Base-by-base conservation (phyloP, 2,113 vertebrate genomes). In the Scatophagus argus region DNA sequence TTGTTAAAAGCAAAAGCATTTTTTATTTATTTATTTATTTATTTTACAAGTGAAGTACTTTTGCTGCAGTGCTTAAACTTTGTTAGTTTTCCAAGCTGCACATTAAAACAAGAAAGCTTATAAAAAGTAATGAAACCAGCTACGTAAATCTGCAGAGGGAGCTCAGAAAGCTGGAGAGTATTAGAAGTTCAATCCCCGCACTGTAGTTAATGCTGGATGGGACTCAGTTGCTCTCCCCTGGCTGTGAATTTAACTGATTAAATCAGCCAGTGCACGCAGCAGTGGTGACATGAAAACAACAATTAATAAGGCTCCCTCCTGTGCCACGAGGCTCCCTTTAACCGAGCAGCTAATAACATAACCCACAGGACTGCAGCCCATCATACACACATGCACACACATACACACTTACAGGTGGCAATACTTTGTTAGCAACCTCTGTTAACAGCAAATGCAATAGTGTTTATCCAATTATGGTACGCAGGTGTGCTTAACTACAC, bases 201-300 rank as follows among this genome's bases (percentile, higher is more conserved):
- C 88, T 87, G 89, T 87, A 89, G 89, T 92, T 94, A 94, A 91
- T 92, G 89, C 92, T 90, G 90, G 91, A 89, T 91, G 89, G 90
- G 89, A 89, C 90, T 93, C 84, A 34, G 83, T 89, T 82, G 83
- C 74, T 87, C 83, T 93, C 93, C 91, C 92, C 88, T 86, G 86
- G 88, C 92, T 95, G 88, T 94, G 93, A 95, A 95, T 96, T 95
- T 94, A 95, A 93, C 93, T 95, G 95, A 95, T 97, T 96, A 97
- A 96, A 95, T 97, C 94, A 95, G 92, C 86, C 91, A 94, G 92
- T 94, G 92, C 94, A 93, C 89, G 88, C 90, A 90, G 90, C 89
- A 84, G 87, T 88, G 94, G 92, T 95, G 94, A 95, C 95, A 95
- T 89, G 94, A 95, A 96, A 95, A 96, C 94, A 94, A 94, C 93